Base-by-base conservation (phyloP, 1,140 invertebrate species). In the Musca domestica region DNA sequence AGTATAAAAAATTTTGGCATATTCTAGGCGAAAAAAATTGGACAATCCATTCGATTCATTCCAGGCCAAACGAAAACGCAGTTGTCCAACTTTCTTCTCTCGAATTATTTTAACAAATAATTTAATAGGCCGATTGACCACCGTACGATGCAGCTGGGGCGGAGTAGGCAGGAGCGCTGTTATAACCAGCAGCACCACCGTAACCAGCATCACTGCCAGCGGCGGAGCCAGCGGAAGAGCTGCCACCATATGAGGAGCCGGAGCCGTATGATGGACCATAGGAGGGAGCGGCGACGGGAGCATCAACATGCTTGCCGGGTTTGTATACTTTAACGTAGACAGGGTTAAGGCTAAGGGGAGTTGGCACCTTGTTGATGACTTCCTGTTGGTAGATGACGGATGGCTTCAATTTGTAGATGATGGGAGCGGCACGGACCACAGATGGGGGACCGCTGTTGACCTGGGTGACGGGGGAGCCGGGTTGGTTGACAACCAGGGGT, bases 321-420 rank as follows among this genome's bases (percentile, higher is more conserved):
- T 80, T 80, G 74, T 80, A 80, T 23, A 80, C 77, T 71, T 80
- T 80, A 4, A 80, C 77, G 70, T 80, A 80, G 65, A 80, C 77
- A 17, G 77, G 77, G 20, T 80, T 80, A 22, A 80, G 75, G 65
- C 77, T 79, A 19, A 80, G 70, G 2, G 77, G 77, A 10, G 77
- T 79, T 67, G 77, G 77, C 69, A 79, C 76, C 70, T 79, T 80
- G 70, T 79, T 80, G 74, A 80, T 79, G 41, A 80, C 76, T 74
- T 80, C 77, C 73, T 80, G 77, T 67, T 80, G 77, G 52, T 77
- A 80, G 72, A 80, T 79, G 41, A 80, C 74, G 48, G 76, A 77
- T 0, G 77, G 77, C 72, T 77, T 79, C 64, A 79, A 72, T 71
- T 79, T 79, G 70, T 80, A 80, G 70, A 80, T 79, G 46, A 80